These are phyloP conservation scores for Nansenia antarctica DNA, from an alignment of 2,113 vertebrate species.

Conservation along the genomic window DNA sequence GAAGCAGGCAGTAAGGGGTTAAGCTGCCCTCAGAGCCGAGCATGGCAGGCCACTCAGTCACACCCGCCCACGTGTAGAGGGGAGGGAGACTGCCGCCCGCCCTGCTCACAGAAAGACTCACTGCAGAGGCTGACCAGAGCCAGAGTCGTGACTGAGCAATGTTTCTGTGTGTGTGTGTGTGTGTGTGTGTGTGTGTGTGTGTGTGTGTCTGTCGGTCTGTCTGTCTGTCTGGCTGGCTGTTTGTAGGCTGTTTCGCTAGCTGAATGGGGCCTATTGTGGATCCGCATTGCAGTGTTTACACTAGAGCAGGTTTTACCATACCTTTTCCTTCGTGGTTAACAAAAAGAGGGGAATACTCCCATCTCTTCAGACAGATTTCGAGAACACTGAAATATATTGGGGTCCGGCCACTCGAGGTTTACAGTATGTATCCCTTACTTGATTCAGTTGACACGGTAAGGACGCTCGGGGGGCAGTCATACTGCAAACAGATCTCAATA, in stretches of 20 bases:
- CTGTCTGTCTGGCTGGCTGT: not conserved
- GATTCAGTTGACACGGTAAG: not conserved
- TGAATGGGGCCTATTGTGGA: not conserved
- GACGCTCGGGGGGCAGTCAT: not conserved
- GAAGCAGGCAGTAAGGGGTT: constrained; percentile 29
- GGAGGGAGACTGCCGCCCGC: constrained; percentile 25
- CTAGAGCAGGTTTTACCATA: not conserved
- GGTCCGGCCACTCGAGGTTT: too few relatives aligned
- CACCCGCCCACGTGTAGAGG: constrained; percentile 39
- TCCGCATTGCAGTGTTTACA: not conserved
- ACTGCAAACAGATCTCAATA: constrained; percentile 46
- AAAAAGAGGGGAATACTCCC: too few relatives aligned
- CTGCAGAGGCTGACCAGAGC: constrained; percentile 51
- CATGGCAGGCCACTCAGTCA: constrained; percentile 47
- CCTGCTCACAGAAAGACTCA: constrained; percentile 45
- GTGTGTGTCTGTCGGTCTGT: constrained; percentile 24
- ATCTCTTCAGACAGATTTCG: too few relatives aligned
- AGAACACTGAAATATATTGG: too few relatives aligned
- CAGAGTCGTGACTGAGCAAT: constrained; percentile 49
- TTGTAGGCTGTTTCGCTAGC: too few relatives aligned
- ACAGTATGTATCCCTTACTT: too few relatives aligned
- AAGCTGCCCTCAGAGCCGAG: constrained; percentile 28
- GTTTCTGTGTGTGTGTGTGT: constrained; percentile 13
- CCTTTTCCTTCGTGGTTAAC: not conserved
- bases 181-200: constrained; percentile 13